Base-by-base conservation (phyloP, 2,797 vertebrate genomes). In the Falco novaeseelandiae region DNA sequence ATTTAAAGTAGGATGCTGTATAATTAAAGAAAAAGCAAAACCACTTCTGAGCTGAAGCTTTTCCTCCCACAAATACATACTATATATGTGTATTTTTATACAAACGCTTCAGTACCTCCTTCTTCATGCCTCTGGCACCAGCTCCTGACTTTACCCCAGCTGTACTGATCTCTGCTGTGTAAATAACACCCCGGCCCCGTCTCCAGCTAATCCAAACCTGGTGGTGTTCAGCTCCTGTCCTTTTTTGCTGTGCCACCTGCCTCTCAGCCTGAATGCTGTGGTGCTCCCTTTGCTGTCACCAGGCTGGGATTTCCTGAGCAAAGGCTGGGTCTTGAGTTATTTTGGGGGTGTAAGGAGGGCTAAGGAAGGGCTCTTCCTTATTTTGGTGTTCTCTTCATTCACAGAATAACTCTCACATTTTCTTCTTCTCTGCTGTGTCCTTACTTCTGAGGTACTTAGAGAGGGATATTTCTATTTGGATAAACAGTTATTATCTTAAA, bases 21-120 rank as follows among this genome's bases (percentile, higher is more conserved):
- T 80, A 94, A 93, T 87, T 72, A 79, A 73, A 87, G 77, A 32
- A 84, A 92, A 83, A 52, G 19, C 38, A 79, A 79, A 93, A 55
- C 6, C 17, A n/a, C 11, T 36, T 30, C 61, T 70, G 73, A 55
- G 26, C 26, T 71, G 52, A 89, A 92, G 59, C 5, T 89, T 54
- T 91, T 67, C 79, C 78, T 94, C 89, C 92, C 74, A 89, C 83
- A 91, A 73, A 62, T 57, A 17, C 27, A 27, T 61, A 42, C 11
- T 25, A 27, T 67, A 49, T 70, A 63, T 63, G 67, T 44, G 21
- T 80, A 63, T 89, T 94, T 95, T 89, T 80, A 62, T 59, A 65
- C n/a, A 46, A 19, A 36, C 23, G 21, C 46, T 91, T 87, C 48
- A 80, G 69, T 67, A 30, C 32, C 48, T 70, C 22, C 66, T 93